These are phyloP conservation scores for Sander vitreus DNA, from an alignment of 2,113 vertebrate species.

Conservation along the genomic window DNA sequence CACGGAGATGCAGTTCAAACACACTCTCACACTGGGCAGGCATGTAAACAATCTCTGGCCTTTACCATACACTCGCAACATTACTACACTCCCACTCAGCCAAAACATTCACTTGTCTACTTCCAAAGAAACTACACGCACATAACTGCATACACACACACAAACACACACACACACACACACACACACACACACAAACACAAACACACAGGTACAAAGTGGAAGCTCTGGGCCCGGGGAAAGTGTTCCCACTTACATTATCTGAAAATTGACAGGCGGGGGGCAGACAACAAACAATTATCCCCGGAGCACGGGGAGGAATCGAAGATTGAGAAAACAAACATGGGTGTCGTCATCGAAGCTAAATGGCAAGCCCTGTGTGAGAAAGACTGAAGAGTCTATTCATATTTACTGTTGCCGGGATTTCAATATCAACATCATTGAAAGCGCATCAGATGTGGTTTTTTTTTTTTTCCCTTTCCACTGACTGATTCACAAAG, in stretches of 20 bases:
- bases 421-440: conserved; percentile 73
- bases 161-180: neutral
- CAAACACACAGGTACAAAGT: neutral
- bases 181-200: too few relatives aligned
- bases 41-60: conserved; percentile 75
- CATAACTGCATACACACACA: conserved; percentile 13
- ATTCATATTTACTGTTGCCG: conserved; percentile 72
- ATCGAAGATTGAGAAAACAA: conserved; percentile 81
- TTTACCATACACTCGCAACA: conserved; percentile 73
- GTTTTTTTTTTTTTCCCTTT: conserved; percentile 43
- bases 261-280: conserved; percentile 80
- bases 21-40: conserved; percentile 35
- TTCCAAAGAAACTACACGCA: conserved; percentile 34
- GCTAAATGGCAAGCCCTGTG: conserved; percentile 81
- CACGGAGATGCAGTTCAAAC: conserved; percentile 22
- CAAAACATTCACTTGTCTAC: conserved; percentile 45
- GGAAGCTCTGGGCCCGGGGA: conserved; percentile 28
- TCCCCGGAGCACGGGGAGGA: conserved; percentile 43
- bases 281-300: conserved; percentile 84
- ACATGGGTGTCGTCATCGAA: conserved; percentile 74
- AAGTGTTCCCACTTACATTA: conserved; percentile 72
- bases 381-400: conserved; percentile 73
- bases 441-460: conserved; percentile 67
- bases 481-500: conserved; percentile 63
- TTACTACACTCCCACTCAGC: conserved; percentile 67